Conservation (phyloP, 1,140 invertebrate genomes). For the Cydia amplana region DNA sequence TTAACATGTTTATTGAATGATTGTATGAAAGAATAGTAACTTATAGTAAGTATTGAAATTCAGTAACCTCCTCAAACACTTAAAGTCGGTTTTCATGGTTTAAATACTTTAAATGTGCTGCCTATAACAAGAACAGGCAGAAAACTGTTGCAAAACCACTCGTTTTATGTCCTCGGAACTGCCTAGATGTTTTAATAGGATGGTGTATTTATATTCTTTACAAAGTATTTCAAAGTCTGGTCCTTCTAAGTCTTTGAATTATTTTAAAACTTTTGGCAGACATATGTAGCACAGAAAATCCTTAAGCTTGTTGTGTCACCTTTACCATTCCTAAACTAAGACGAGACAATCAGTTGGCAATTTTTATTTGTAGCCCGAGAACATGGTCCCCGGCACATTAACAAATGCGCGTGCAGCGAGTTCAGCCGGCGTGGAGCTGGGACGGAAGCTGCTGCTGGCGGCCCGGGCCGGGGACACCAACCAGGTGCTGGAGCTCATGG, state of each 20-base stretch:
- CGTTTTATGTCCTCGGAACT: too few relatives aligned
- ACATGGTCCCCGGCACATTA: neutral
- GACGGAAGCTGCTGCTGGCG: slow-evolving; percentile 89
- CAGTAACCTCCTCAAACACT: neutral
- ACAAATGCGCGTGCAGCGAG: slow-evolving; percentile 35
- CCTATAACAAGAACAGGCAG: neutral
- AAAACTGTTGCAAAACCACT: too few relatives aligned
- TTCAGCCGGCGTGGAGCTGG: slow-evolving; percentile 81
- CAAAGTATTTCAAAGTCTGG: too few relatives aligned
- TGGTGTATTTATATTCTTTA: too few relatives aligned
- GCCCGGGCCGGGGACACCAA: slow-evolving; percentile 89
- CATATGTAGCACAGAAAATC: too few relatives aligned
- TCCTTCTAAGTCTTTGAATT: neutral
- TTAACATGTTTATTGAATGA: too few relatives aligned
- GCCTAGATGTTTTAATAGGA: neutral
- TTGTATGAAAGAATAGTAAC: too few relatives aligned
- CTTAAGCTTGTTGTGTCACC: too few relatives aligned
- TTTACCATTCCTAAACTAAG: neutral
- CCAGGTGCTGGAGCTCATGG: slow-evolving; percentile 89
- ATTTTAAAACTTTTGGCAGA: neutral
- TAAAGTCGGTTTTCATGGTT: neutral
- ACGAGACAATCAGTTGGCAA: neutral
- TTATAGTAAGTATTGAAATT: neutral
- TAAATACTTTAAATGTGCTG: neutral
- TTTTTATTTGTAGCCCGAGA: neutral